Percentiles rank a stretch among this genome's conserved stretches.
Conservation (phyloP, 2,888 invertebrate species). For the Ochropleura plecta region DNA sequence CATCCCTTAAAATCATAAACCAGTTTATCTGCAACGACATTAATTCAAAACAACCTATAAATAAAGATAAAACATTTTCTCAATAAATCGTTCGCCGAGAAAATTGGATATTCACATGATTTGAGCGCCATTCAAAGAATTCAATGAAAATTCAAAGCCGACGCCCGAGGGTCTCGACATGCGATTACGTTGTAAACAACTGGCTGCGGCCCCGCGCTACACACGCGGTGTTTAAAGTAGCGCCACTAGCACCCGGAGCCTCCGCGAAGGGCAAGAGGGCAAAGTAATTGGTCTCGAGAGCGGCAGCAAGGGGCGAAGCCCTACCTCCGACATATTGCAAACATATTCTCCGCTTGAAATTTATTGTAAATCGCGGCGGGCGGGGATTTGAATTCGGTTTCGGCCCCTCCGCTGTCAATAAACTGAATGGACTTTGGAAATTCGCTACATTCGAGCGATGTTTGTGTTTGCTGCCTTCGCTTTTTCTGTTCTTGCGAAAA, state of each 20-base stretch:
- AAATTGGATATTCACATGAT: constrained; percentile 72
- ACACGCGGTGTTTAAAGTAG: constrained; percentile 84
- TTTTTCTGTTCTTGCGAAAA: constrained; percentile 81
- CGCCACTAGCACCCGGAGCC: constrained; percentile 61
- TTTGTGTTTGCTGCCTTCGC: constrained; percentile 87
- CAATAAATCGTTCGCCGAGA: constrained; percentile 56
- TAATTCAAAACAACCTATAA: constrained; percentile 36
- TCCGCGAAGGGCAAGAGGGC: constrained; percentile 73
- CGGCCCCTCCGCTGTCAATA: constrained; percentile 83
- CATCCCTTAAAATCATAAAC: constrained; percentile 1
- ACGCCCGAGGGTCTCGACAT: constrained; percentile 65
- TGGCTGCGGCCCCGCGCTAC: constrained; percentile 67
- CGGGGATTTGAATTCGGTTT: constrained; percentile 83
- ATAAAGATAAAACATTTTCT: constrained; percentile 56
- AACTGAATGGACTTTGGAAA: constrained; percentile 88
- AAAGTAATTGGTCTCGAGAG: constrained; percentile 76
- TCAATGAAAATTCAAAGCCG: constrained; percentile 75
- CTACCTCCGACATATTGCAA: constrained; percentile 84
- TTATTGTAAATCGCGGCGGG: constrained; percentile 88
- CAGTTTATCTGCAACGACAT: constrained; percentile 23
- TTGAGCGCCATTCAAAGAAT: constrained; percentile 78
- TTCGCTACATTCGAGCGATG: constrained; percentile 88
- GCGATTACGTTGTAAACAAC: constrained; percentile 86
- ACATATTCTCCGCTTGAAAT: constrained; percentile 89
- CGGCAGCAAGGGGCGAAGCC: constrained; percentile 63